A percentile compares a stretch with the other conserved stretches of the same genome.
Evolutionary conservation across 2,888 invertebrate species (phyloP).

Genomic region (Xanthostigma xanthostigma): DNA sequence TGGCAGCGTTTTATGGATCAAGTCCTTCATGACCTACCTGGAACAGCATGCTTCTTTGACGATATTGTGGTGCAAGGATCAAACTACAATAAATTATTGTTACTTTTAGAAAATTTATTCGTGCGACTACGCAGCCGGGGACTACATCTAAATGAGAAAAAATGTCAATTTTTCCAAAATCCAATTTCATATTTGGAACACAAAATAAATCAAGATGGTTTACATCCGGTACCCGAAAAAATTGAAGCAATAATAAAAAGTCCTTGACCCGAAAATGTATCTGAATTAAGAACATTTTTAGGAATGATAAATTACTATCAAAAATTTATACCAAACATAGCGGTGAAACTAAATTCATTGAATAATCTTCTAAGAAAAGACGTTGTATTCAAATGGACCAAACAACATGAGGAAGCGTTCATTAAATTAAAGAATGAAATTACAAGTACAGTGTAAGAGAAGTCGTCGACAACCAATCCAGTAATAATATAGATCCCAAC

Average conservation of each 20-base stretch:
- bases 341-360: constrained; percentile 13
- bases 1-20: constrained; percentile 21
- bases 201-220: too few species aligned
- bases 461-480: too few species aligned
- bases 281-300: constrained; percentile 9
- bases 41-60: constrained; percentile 20
- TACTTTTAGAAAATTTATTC: constrained; percentile 2
- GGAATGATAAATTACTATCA: constrained; percentile 17
- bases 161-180: constrained; percentile 14
- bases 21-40: constrained; percentile 15
- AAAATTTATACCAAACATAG: constrained; percentile 16
- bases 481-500: too few species aligned
- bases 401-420: too few species aligned
- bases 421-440: too few species aligned
- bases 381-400: too few species aligned
- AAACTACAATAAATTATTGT: constrained; percentile 7
- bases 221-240: too few species aligned
- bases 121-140: constrained; percentile 1
- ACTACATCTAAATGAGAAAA: constrained; percentile 9
- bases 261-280: too few species aligned
- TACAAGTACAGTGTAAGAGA: too few species aligned
- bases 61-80: constrained; percentile 17
- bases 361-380: too few species aligned
- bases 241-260: too few species aligned
- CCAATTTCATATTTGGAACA: too few species aligned